Conservation (phyloP, 2,888 invertebrate species). For the Eutolmus rufibarbis region DNA sequence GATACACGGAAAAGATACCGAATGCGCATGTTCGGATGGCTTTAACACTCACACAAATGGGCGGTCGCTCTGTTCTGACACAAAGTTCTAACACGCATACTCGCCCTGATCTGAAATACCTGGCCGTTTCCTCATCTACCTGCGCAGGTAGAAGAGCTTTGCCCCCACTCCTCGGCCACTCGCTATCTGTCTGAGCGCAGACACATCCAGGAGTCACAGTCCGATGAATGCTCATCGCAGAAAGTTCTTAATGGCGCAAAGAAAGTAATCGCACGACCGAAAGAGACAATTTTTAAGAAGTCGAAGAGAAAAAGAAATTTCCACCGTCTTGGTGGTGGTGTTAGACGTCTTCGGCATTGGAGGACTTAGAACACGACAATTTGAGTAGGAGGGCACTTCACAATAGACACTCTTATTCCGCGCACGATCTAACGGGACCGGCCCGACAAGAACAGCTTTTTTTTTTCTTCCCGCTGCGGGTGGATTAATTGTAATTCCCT, state of each 20-base stretch:
- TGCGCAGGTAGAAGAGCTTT: neutral
- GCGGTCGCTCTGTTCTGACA: neutral
- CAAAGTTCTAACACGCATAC: constrained; percentile 19
- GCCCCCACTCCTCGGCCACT: neutral
- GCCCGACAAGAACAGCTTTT: neutral
- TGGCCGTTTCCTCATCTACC: neutral
- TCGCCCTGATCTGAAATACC: neutral
- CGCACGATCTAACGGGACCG: neutral
- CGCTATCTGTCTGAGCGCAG: neutral
- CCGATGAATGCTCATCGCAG: constrained; percentile 24
- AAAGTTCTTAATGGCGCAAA: constrained; percentile 39
- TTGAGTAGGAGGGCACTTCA: neutral
- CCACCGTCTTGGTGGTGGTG: neutral
- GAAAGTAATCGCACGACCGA: neutral
- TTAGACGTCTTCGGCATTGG: neutral
- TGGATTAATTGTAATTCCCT: neutral
- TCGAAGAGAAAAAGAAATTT: constrained; percentile 19
- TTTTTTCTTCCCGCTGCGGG: neutral
- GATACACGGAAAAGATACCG: constrained; percentile 29
- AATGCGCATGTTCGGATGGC: constrained; percentile 17
- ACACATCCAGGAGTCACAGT: neutral
- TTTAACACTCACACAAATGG: constrained; percentile 21
- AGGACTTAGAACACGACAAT: constrained; percentile 15
- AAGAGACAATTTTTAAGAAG: constrained; percentile 30
- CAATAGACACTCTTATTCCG: neutral